Evolutionary conservation across 1,140 invertebrate genomes (phyloP).

Genomic region (Drosophila lini): DNA sequence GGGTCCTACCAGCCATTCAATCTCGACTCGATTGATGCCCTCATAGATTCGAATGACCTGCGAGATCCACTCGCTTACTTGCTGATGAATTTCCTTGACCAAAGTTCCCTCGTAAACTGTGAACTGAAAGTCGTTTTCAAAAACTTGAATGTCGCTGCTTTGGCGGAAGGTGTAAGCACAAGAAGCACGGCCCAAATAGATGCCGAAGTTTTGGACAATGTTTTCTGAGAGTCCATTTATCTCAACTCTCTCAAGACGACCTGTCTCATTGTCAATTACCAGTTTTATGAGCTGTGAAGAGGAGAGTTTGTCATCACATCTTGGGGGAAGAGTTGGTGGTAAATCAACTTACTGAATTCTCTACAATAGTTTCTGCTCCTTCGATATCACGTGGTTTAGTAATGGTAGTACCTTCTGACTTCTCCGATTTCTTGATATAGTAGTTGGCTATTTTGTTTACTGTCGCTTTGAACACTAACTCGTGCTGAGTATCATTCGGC

Average conservation of each 20-base stretch:
- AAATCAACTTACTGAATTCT: constrained; percentile 55
- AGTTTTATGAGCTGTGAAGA: constrained; percentile 50
- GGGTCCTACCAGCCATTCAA: constrained; percentile 97
- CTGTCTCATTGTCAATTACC: constrained; percentile 65
- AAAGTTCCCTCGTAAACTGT: constrained; percentile 87
- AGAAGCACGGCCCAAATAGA: constrained; percentile 90
- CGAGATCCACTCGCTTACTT: constrained; percentile 90
- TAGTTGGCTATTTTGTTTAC: constrained; percentile 57
- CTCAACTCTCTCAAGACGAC: constrained; percentile 86
- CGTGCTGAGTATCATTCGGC: constrained; percentile 86
- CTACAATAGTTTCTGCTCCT: constrained; percentile 33
- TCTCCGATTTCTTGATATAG: constrained; percentile 35
- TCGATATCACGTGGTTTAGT: background rate
- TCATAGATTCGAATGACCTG: constrained; percentile 92
- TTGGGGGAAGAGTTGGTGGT: background rate
- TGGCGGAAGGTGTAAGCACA: constrained; percentile 96
- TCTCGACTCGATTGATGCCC: constrained; percentile 89
- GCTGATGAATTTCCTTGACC: constrained; percentile 93
- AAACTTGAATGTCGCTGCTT: constrained; percentile 78
- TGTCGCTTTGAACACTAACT: constrained; percentile 88
- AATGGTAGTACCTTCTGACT: background rate
- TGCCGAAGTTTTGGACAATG: constrained; percentile 89
- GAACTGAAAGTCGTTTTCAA: constrained; percentile 84
- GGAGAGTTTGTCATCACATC: too few species aligned
- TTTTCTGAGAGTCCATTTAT: constrained; percentile 80